These are phyloP conservation scores for Pectinophora gossypiella DNA, from an alignment of 1,140 invertebrate species.

Conservation along the genomic window DNA sequence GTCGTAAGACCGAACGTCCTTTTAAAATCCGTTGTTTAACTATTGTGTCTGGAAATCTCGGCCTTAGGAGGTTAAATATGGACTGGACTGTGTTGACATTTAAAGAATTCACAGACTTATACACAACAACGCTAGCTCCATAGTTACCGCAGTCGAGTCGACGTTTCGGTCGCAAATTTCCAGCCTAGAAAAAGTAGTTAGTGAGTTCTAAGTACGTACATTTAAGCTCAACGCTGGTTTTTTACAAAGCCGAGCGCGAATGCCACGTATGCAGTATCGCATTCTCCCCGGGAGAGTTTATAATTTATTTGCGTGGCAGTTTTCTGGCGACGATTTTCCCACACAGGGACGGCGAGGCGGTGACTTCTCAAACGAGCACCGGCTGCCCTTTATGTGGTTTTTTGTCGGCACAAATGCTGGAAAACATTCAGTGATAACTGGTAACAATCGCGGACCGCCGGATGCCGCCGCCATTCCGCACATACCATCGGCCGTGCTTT, in stretches of 20 bases:
- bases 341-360: slow-evolving; percentile 71
- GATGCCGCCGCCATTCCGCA: slow-evolving; percentile 65
- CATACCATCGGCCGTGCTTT: slow-evolving; percentile 61
- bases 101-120: no score
- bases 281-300: slow-evolving; percentile 66
- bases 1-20: no score
- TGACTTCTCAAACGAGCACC: slow-evolving; percentile 69
- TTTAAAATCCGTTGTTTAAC: no score
- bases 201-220: background rate
- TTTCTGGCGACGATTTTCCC: slow-evolving; percentile 74
- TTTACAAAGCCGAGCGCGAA: slow-evolving; percentile 37
- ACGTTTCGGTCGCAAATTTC: no score
- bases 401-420: slow-evolving; percentile 70
- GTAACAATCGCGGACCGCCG: slow-evolving; percentile 71
- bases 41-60: no score
- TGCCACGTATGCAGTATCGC: slow-evolving; percentile 46
- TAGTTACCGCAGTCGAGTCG: no score
- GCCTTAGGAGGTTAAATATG: no score
- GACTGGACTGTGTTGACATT: no score
- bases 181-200: background rate
- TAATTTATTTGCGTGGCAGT: slow-evolving; percentile 72
- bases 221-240: slow-evolving; percentile 6
- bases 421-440: slow-evolving; percentile 75
- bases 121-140: no score
- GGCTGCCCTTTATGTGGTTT: slow-evolving; percentile 71